Conservation (phyloP, 2,797 vertebrate species). For the Bovichtus diacanthus region DNA sequence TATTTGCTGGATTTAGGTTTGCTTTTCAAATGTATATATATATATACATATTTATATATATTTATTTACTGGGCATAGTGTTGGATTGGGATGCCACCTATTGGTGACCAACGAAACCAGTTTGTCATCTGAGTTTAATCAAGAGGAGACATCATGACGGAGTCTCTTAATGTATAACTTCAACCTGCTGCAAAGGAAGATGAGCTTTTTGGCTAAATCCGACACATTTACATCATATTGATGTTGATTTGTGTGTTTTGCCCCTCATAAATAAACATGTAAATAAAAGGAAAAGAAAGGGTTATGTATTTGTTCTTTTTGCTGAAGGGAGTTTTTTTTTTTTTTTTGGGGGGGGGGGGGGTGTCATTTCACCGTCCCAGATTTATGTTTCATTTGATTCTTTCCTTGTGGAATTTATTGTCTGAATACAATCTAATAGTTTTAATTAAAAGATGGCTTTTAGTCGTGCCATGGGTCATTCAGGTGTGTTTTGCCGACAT, state of each 20-base stretch:
- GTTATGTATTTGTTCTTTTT: background rate
- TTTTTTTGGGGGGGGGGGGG: no score
- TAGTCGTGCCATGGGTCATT: background rate
- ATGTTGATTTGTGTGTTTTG: background rate
- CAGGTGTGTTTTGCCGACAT: no score
- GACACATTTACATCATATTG: background rate
- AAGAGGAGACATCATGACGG: background rate
- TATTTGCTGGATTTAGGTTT: slow-evolving; percentile 4
- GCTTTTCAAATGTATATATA: slow-evolving; percentile 7
- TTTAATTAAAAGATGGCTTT: background rate
- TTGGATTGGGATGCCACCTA: slow-evolving; percentile 69
- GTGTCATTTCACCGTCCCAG: background rate
- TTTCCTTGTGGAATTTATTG: background rate
- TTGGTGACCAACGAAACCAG: slow-evolving; percentile 52
- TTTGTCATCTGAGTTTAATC: background rate
- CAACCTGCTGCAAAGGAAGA: background rate
- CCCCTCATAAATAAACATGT: background rate
- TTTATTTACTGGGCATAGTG: no score
- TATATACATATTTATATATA: no score
- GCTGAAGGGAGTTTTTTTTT: background rate
- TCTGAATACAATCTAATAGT: background rate
- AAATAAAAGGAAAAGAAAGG: background rate
- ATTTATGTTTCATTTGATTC: background rate
- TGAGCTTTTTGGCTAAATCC: background rate
- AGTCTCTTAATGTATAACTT: background rate